Evolutionary conservation across 92 coral and sea anemone species (phyloP).

Genomic region (Bergia puertoricense): DNA sequence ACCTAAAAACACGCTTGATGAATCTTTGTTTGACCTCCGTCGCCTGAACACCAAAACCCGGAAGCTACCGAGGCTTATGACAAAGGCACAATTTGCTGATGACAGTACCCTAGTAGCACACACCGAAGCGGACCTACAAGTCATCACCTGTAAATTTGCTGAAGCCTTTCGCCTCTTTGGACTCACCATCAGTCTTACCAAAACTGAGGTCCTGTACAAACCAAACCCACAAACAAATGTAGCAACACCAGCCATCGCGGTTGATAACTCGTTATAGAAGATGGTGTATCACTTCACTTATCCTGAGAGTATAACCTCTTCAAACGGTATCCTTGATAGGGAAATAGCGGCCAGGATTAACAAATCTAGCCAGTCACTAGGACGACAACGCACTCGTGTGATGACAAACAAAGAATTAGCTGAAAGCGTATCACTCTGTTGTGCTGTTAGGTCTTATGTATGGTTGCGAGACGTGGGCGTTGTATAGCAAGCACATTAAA

Average conservation of each 20-base stretch:
- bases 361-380: too few species aligned
- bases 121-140: background rate
- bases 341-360: too few species aligned
- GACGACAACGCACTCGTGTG: too few species aligned
- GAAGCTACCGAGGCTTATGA: background rate
- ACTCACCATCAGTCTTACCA: background rate
- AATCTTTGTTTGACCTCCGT: constrained; percentile 6
- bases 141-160: background rate
- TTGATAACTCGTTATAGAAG: too few species aligned
- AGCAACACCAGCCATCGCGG: too few species aligned
- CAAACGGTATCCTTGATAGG: too few species aligned
- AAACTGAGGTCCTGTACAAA: too few species aligned
- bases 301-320: too few species aligned
- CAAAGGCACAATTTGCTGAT: background rate
- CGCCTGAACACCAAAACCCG: background rate
- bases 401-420: too few species aligned
- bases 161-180: background rate
- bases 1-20: constrained; percentile 9
- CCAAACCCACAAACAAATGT: too few species aligned
- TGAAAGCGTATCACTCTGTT: background rate
- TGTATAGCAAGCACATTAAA: background rate
- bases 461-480: background rate
- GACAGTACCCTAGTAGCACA: background rate
- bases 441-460: background rate
- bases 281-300: too few species aligned